Base-by-base conservation (phyloP, 2,113 vertebrate genomes). In the Lepisosteus osseus region DNA sequence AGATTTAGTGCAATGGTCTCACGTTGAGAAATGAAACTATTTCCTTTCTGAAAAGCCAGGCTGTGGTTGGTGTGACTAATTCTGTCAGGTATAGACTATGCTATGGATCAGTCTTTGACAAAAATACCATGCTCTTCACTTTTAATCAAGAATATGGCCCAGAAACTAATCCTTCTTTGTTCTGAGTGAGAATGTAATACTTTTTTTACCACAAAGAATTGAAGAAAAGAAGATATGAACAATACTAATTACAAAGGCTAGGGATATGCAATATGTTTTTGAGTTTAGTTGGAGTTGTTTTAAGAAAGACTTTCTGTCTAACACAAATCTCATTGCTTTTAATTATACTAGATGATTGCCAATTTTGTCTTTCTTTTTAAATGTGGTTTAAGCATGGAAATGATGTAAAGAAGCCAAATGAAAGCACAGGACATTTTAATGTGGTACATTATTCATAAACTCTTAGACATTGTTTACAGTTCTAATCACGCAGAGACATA, bases 31-130 rank as follows among this genome's bases (percentile, higher is more conserved):
- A 51, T 70, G 8, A 65, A 75, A 64, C 13, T 42, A 61, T 54
- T 64, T 66, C 68, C 73, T 70, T 65, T 65, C 11, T 57, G 62
- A 29, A 40, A 7, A 62, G 76, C 76, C 78, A 77, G 41, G 63
- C 68, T 57, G 77, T 69, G 71, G 74, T 76, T 70, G 69, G 44
- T 71, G 45, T 77, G 75, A 77, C 78, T 64, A 75, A 80, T 80
- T 75, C 74, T 70, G 73, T 74, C 77, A 80, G 78, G 78, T 83
- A 75, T 76, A 66, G 64, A 68, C 69, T 45, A 68, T 56, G 72
- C 73, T 76, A 74, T 71, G 72, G 76, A 78, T 3, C 14, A n/a
- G 29, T 45, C 63, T 57, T 14, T 47, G 42, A 72, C 62, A 47
- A 43, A 40, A 69, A 69, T 42, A 9, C 14, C n/a, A 57, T 43